Base-by-base conservation (phyloP, 1,140 invertebrate species). In the Triops cancriformis region DNA sequence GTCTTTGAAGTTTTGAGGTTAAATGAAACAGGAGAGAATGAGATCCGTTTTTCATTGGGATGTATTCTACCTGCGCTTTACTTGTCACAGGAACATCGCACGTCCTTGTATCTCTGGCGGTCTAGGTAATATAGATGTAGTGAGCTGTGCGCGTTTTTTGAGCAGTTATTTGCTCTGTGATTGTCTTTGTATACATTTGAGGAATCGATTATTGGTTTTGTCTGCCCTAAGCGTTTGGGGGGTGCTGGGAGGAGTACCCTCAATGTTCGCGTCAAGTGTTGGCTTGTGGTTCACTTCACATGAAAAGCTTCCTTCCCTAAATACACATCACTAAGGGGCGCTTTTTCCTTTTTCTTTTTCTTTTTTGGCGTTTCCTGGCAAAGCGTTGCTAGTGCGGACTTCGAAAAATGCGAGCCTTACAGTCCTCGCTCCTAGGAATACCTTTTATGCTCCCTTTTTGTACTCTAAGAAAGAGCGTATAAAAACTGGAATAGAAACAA, bases 281-380 rank as follows among this genome's bases (percentile, higher is more conserved):
- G 51, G 51, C 51, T 64, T 64, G 51, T 64, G 51, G 51, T 64
- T 64, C 51, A 64, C 51, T 64, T 64, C 51, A 23, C 51, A 64
- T 23, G 51, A 64, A 64, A 64, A 12, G 51, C 51, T 64, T 64
- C 51, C 51, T 64, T 64, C 51, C 51, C 51, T 64, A 64, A 64
- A 64, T 64, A 64, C 51, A 64, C 51, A 64, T 64, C 51, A 64
- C 51, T 64, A 64, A 64, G 7, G 51, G 23, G 51, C 51, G 51
- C 51, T 18, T 18, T 64, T n/a, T n/a, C 6, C 18, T 64, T 64
- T 64, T 10, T 14, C 51, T 64, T 6, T 64, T 6, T 37, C 2
- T 37, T 37, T 37, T 37, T 37, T 37, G 2, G 31, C 31, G 31
- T 37, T 37, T 37, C 31, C 14, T 64, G 51, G 23, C 18, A 64